Evolutionary conservation across 2,797 vertebrate species (phyloP).

Genomic region (Coilia nasus): DNA sequence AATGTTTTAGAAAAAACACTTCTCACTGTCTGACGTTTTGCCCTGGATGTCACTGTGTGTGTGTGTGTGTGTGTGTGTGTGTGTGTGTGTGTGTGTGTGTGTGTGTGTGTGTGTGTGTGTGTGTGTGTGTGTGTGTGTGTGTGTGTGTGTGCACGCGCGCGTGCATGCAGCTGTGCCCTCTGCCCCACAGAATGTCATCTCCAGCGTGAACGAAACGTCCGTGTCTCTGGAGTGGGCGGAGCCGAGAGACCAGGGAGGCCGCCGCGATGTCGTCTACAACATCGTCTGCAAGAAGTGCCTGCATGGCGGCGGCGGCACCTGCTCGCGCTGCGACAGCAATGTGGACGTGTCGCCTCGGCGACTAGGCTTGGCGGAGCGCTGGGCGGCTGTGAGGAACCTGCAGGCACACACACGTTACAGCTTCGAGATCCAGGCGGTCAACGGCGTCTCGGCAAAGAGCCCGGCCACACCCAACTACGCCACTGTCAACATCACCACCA

Average conservation of each 20-base stretch:
- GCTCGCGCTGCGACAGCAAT: constrained; percentile 94
- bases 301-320: constrained; percentile 78
- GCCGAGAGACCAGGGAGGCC: constrained; percentile 86
- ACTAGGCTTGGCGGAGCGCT: constrained; percentile 88
- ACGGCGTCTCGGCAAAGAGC: constrained; percentile 91
- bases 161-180: constrained; percentile 83
- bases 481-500: constrained; percentile 98
- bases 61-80: constrained; percentile 28
- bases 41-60: neutral
- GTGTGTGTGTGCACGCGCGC: constrained; percentile 25
- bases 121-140: constrained; percentile 23
- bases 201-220: constrained; percentile 96
- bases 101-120: constrained; percentile 40
- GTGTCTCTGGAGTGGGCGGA: constrained; percentile 95
- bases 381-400: constrained; percentile 92
- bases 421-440: constrained; percentile 97
- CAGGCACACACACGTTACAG: constrained; percentile 97
- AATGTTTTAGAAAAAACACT: neutral
- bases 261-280: constrained; percentile 91
- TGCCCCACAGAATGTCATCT: constrained; percentile 90
- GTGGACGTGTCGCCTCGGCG: constrained; percentile 94
- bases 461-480: constrained; percentile 84
- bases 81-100: constrained; percentile 40
- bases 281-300: constrained; percentile 97
- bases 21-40: neutral